These are phyloP conservation scores for Aelia acuminata DNA, from an alignment of 2,888 invertebrate species.

Conservation along the genomic window DNA sequence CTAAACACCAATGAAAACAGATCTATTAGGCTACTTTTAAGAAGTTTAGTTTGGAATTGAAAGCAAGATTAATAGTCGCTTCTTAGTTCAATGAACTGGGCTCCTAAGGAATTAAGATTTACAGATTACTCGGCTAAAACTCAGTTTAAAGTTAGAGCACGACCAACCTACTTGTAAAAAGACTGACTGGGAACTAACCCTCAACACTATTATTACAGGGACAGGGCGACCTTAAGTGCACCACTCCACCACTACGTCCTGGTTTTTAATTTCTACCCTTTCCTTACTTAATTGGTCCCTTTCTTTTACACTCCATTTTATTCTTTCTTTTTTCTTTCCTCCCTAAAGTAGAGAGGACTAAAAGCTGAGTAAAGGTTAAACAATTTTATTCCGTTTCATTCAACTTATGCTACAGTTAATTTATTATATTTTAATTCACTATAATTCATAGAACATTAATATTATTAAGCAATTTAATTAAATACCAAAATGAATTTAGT, in stretches of 20 bases:
- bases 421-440: too few relatives aligned
- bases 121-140: neutral
- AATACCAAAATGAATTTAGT: too few relatives aligned
- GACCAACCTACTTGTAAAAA: neutral
- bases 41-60: neutral
- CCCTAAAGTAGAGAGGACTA: neutral
- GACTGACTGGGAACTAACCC: neutral
- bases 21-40: neutral
- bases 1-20: neutral
- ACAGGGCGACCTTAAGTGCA: neutral
- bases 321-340: neutral
- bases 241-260: neutral
- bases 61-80: neutral
- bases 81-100: neutral
- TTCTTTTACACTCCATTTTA: neutral
- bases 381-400: neutral
- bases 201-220: neutral
- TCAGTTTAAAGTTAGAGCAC: neutral
- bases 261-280: constrained; percentile 2
- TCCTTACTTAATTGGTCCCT: constrained; percentile 21
- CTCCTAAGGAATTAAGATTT: neutral
- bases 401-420: too few relatives aligned
- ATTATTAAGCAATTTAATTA: too few relatives aligned
- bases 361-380: neutral
- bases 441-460: too few relatives aligned